Base-by-base conservation (phyloP, 1,140 invertebrate genomes). In the Trachymyrmex cornetzi region DNA sequence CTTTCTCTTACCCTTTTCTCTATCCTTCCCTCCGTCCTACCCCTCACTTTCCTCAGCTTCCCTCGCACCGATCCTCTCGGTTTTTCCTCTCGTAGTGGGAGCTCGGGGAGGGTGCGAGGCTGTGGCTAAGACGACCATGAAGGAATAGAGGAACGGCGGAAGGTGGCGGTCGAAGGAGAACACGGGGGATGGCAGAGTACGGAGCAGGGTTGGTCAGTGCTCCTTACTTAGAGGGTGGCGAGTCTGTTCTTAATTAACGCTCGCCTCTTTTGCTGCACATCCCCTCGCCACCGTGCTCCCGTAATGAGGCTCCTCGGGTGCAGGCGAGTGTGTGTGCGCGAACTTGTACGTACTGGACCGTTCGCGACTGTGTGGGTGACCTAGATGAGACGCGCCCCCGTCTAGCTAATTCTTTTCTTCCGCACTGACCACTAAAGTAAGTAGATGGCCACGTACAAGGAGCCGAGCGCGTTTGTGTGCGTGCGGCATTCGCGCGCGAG, bases 181-280 rank as follows among this genome's bases (percentile, higher is more conserved):
- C 22, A 38, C 38, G 38, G 55, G n/a, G 38, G 4, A 34, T 44
- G 69, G 79, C 14, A 34, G 66, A 55, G 67, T 50, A 67, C 50
- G 55, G 57, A 71, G 63, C 79, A 86, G 89, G 93, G 92, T 91
- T 94, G 94, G 94, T 94, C 93, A 94, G 93, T 93, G 94, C 94
- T 95, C 94, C 94, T 94, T 94, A 94, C 94, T 94, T 94, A 94
- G 92, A 92, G 94, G 94, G 94, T 94, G 94, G 94, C 92, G 94
- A 95, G 94, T 95, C 94, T 95, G 94, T 95, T 95, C 94, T 95
- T 95, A 95, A 95, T 95, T 95, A 95, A 95, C 94, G 94, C 94
- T 94, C 93, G 94, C 94, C 94, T 95, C 94, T 94, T 94, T 94
- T 94, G 93, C 93, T 94, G 93, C 94, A 94, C 89, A 92, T 93